Percentiles rank a stretch among this genome's conserved stretches.
phyloP scores from a whole-genome alignment of 2,888 invertebrate species.

The Apodemia zela region DNA sequence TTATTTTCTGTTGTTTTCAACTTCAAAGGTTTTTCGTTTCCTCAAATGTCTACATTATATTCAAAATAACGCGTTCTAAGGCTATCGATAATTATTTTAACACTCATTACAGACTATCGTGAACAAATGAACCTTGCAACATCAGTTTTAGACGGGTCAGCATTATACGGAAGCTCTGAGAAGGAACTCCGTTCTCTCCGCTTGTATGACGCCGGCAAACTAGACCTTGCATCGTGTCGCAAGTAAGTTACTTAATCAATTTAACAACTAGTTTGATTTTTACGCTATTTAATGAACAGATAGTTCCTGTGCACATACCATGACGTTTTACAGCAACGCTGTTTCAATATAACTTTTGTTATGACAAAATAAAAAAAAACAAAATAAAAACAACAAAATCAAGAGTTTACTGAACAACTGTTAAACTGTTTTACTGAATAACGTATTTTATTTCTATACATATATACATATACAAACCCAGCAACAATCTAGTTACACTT shows the following conservation, averaged over 20 bases:
- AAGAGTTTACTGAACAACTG: too few species aligned
- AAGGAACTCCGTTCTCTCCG: constrained; percentile 85
- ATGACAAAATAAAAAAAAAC: too few species aligned
- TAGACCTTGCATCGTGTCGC: constrained; percentile 84
- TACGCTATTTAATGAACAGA: neutral
- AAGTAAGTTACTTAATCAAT: constrained; percentile 56
- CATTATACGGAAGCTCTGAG: constrained; percentile 89
- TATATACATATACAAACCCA: too few species aligned
- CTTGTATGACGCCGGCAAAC: constrained; percentile 85
- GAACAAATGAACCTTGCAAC: constrained; percentile 93
- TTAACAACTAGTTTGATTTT: neutral
- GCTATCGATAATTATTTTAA: neutral
- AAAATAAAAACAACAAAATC: too few species aligned
- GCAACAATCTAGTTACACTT: too few species aligned
- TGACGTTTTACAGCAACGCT: neutral
- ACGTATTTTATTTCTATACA: too few species aligned
- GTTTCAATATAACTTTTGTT: too few species aligned
- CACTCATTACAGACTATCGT: constrained; percentile 77
- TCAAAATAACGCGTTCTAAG: neutral
- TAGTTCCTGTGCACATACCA: neutral
- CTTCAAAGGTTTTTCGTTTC: neutral
- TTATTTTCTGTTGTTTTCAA: too few species aligned
- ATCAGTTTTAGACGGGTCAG: constrained; percentile 90
- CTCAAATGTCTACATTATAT: neutral
- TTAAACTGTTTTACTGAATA: too few species aligned